Percentiles rank a stretch among this genome's conserved stretches.
phyloP scores from a whole-genome alignment of 2,797 vertebrate genomes.

The Gouania willdenowi region DNA sequence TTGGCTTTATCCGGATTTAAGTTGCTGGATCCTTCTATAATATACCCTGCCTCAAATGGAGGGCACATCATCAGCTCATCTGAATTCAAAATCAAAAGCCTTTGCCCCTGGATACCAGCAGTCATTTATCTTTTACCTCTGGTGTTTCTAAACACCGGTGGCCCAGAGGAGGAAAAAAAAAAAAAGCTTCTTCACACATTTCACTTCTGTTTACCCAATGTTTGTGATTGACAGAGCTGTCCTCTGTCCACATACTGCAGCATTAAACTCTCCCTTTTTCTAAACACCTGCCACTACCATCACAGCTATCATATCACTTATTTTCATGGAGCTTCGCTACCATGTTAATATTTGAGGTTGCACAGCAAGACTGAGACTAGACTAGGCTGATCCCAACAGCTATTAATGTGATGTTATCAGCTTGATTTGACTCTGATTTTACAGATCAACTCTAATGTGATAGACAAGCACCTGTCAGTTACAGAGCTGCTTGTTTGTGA shows the following conservation, averaged over 20 bases:
- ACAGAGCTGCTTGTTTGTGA: no score
- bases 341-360: slow-evolving; percentile 63
- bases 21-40: no score
- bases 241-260: slow-evolving; percentile 24
- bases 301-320: slow-evolving; percentile 67
- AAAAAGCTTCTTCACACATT: slow-evolving; percentile 16
- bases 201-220: slow-evolving; percentile 17
- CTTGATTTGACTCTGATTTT: no score
- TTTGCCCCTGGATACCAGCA: neutral
- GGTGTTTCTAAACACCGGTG: slow-evolving; percentile 1
- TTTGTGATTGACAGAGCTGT: slow-evolving; percentile 5
- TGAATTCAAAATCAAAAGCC: no score
- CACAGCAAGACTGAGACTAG: slow-evolving; percentile 29
- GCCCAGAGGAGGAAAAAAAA: neutral
- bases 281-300: slow-evolving; percentile 54
- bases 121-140: neutral
- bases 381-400: no score
- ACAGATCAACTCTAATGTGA: no score
- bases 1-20: no score
- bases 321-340: slow-evolving; percentile 55
- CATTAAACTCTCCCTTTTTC: slow-evolving; percentile 30
- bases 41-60: no score
- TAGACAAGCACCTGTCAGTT: no score
- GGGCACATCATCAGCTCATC: no score
- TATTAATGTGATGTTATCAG: no score